A percentile compares a stretch with the other conserved stretches of the same genome.
phyloP scores from a whole-genome alignment of 2,888 invertebrate genomes.

The Tenthredo notha region DNA sequence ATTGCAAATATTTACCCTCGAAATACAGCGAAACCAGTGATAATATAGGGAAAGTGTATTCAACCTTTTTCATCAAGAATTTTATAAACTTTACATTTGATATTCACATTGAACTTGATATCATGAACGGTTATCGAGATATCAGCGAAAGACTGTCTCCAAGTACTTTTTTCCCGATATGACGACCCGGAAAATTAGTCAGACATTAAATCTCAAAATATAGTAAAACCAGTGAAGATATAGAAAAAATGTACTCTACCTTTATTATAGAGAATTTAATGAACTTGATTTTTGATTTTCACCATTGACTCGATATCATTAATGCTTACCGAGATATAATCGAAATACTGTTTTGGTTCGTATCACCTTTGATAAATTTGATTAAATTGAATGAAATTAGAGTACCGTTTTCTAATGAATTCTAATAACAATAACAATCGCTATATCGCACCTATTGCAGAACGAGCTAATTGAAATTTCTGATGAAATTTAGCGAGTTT shows the following conservation, averaged over 20 bases:
- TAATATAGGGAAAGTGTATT: too few species aligned
- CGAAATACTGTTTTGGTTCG: background rate
- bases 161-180: too few species aligned
- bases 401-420: background rate
- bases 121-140: too few species aligned
- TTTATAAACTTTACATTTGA: too few species aligned
- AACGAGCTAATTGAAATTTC: background rate
- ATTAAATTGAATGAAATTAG: background rate
- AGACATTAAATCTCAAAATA: too few species aligned
- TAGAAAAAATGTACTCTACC: too few species aligned
- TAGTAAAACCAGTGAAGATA: too few species aligned
- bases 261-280: background rate
- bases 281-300: background rate
- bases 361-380: background rate
- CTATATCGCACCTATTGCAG: background rate
- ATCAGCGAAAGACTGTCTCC: background rate
- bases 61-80: too few species aligned
- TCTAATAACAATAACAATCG: background rate
- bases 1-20: too few species aligned
- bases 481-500: background rate
- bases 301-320: background rate
- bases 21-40: too few species aligned
- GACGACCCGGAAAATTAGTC: too few species aligned
- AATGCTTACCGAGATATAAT: background rate
- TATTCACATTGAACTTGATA: too few species aligned